phyloP scores from a whole-genome alignment of 2,113 vertebrate genomes.

The Acanthochromis polyacanthus region DNA sequence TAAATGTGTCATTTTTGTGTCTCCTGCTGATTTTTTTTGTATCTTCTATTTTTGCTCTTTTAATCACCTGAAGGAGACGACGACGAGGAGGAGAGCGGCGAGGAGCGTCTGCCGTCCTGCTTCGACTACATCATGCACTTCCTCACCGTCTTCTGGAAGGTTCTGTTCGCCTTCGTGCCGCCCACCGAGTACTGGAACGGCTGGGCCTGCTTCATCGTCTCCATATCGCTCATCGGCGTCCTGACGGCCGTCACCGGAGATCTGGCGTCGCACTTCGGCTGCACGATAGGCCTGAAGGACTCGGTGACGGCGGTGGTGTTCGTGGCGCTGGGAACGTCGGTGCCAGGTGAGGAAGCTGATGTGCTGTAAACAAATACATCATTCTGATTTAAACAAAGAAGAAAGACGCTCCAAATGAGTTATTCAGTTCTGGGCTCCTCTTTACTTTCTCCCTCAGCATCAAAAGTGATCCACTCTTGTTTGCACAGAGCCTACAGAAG shows the following conservation, averaged over 20 bases:
- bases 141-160: slow-evolving; percentile 91
- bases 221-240: slow-evolving; percentile 86
- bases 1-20: neutral
- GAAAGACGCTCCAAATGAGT: too few relatives aligned
- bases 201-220: slow-evolving; percentile 90
- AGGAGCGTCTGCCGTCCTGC: slow-evolving; percentile 89
- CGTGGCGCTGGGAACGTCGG: slow-evolving; percentile 88
- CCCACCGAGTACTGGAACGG: slow-evolving; percentile 91
- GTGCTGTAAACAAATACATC: neutral
- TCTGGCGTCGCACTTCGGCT: slow-evolving; percentile 88
- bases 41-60: neutral
- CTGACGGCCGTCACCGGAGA: slow-evolving; percentile 88
- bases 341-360: slow-evolving; percentile 80
- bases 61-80: slow-evolving; percentile 81
- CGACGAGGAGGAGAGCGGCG: slow-evolving; percentile 88
- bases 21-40: neutral
- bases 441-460: too few relatives aligned
- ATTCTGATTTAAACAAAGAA: neutral
- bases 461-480: too few relatives aligned
- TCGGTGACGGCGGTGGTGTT: slow-evolving; percentile 89
- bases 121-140: slow-evolving; percentile 93
- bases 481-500: too few relatives aligned
- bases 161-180: slow-evolving; percentile 89
- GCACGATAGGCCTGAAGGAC: slow-evolving; percentile 89
- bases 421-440: too few relatives aligned